These are phyloP conservation scores for Rattus norvegicus DNA, from an alignment of 2,113 vertebrate genomes.

Conservation along the genomic window GRCr8 NC_086026.1:131611001-131611500, in stretches of 20 bases:
- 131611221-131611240: not conserved
- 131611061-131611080: not conserved
- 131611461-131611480: not conserved
- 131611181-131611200: not conserved
- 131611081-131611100: not conserved
- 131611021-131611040: not conserved
- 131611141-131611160: not conserved
- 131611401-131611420: not conserved
- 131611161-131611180: not conserved
- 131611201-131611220: not conserved
- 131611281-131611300: not conserved
- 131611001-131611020: not conserved
- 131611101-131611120: not conserved
- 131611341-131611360: not conserved
- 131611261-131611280: accelerated
- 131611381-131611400: not conserved
- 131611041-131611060: not conserved
- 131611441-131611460: accelerated
- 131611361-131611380: not conserved
- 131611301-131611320: too few relatives aligned
- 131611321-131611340: too few relatives aligned
- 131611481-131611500: not conserved
- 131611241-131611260: not conserved
- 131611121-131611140: accelerated
- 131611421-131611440: not conserved